phyloP scores from a whole-genome alignment of 2,113 vertebrate species.

The crab-eating macaque (Macaca fascicularis) region T2T-MFA8v1.1 NC_088375.1:53964501-53965000 shows the following conservation, averaged over 20 bases:
- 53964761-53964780: background rate
- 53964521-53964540: too few relatives aligned
- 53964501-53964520: too few relatives aligned
- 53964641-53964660: background rate
- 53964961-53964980: background rate
- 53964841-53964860: too few relatives aligned
- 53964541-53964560: too few relatives aligned
- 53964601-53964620: too few relatives aligned
- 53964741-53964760: background rate
- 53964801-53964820: background rate
- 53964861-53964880: background rate
- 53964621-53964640: background rate
- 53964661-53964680: background rate
- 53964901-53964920: background rate
- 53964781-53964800: too few relatives aligned
- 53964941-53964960: background rate
- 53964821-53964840: background rate
- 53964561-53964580: too few relatives aligned
- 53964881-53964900: background rate
- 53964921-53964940: background rate
- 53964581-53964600: background rate
- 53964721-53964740: background rate
- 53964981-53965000: background rate
- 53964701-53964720: background rate
- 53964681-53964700: too few relatives aligned